These are phyloP conservation scores for Drepana arcuata DNA, from an alignment of 1,140 invertebrate genomes.

Conservation along the genomic window DNA sequence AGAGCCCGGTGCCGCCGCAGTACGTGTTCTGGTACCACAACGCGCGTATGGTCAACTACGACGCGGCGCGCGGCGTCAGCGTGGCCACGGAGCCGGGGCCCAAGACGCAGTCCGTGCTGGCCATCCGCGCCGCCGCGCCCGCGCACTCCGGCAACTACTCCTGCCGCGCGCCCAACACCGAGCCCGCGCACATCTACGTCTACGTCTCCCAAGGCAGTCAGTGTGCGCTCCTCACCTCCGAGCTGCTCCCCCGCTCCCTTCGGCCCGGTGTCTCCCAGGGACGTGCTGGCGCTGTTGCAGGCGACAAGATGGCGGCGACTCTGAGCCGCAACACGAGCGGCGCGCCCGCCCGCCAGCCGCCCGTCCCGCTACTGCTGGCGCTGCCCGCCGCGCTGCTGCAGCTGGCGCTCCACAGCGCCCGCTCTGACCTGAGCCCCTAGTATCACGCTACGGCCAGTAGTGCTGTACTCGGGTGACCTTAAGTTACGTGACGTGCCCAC, in stretches of 20 bases:
- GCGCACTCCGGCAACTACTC: slow-evolving; percentile 93
- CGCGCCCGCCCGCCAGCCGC: slow-evolving; percentile 2
- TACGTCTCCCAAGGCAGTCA: slow-evolving; percentile 89
- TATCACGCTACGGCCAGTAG: background rate
- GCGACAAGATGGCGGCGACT: slow-evolving; percentile 56
- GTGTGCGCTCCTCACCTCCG: slow-evolving; percentile 18
- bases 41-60: slow-evolving; percentile 93
- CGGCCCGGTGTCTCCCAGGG: no score
- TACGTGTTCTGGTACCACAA: slow-evolving; percentile 95
- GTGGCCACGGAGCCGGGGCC: slow-evolving; percentile 87
- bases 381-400: background rate
- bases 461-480: background rate
- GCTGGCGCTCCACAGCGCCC: background rate
- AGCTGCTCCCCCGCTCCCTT: background rate
- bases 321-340: slow-evolving; percentile 27
- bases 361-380: slow-evolving; percentile 3
- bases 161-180: slow-evolving; percentile 89
- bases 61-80: slow-evolving; percentile 83
- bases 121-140: slow-evolving; percentile 85
- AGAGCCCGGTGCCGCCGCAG: slow-evolving; percentile 90
- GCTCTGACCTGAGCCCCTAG: background rate
- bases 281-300: no score
- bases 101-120: slow-evolving; percentile 85
- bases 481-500: background rate
- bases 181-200: slow-evolving; percentile 89